These are phyloP conservation scores for Hypomesus transpacificus DNA, from an alignment of 2,113 vertebrate genomes.

Conservation along the genomic window DNA sequence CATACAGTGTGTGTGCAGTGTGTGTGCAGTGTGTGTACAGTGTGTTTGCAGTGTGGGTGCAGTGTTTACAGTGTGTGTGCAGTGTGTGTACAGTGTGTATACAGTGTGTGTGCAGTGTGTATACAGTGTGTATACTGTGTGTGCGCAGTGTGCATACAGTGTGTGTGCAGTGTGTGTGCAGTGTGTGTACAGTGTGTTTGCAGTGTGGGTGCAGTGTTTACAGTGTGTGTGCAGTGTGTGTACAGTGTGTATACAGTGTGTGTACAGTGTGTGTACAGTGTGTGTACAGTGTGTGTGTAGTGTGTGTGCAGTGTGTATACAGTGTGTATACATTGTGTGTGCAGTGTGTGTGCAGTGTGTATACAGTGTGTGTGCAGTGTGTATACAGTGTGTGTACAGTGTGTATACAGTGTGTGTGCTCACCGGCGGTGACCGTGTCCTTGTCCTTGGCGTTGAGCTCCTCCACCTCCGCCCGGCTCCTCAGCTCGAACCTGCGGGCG, in stretches of 20 bases:
- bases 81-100: background rate
- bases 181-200: background rate
- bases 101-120: background rate
- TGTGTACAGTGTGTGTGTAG: background rate
- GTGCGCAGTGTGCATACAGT: too few species aligned
- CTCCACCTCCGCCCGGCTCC: slow-evolving; percentile 83
- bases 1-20: slow-evolving; percentile 19
- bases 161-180: too few species aligned
- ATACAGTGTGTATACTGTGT: background rate
- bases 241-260: too few species aligned
- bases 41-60: too few species aligned
- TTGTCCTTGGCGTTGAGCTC: slow-evolving; percentile 85
- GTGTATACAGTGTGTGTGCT: slow-evolving; percentile 35
- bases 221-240: background rate
- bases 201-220: too few species aligned
- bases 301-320: too few species aligned
- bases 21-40: too few species aligned
- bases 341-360: slow-evolving; percentile 17
- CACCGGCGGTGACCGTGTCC: slow-evolving; percentile 93
- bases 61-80: slow-evolving; percentile 16
- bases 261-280: background rate
- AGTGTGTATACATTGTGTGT: too few species aligned
- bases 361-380: too few species aligned
- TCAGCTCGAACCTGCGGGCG: slow-evolving; percentile 87
- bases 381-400: too few species aligned